A percentile compares a stretch with the other conserved stretches of the same genome.
Evolutionary conservation across 2,888 invertebrate genomes (phyloP).

Genomic region (Tetragonisca angustula): DNA sequence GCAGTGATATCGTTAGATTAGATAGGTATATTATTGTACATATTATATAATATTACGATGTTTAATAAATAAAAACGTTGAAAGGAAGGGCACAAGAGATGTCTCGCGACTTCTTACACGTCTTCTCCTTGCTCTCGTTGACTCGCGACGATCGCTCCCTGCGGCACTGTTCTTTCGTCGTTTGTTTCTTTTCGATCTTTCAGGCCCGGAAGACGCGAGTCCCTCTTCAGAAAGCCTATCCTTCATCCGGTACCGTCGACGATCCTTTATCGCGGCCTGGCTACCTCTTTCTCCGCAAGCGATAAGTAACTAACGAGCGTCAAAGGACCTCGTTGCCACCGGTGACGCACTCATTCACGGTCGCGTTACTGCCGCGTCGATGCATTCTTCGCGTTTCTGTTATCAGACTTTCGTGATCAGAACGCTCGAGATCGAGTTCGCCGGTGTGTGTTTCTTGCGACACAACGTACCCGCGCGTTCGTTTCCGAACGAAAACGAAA

Average conservation of each 20-base stretch:
- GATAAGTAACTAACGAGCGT: slow-evolving; percentile 64
- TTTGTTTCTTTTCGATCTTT: slow-evolving; percentile 46
- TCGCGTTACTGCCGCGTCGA: slow-evolving; percentile 25
- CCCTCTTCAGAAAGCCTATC: not conserved
- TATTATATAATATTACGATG: slow-evolving; percentile 78
- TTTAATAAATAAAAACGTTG: slow-evolving; percentile 79
- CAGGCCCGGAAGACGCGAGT: slow-evolving; percentile 44
- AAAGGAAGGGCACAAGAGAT: slow-evolving; percentile 58
- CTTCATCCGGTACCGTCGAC: slow-evolving; percentile 33
- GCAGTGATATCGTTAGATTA: slow-evolving; percentile 80
- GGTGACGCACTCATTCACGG: slow-evolving; percentile 46
- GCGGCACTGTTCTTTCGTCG: slow-evolving; percentile 51
- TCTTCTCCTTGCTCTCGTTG: not conserved
- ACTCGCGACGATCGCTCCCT: not conserved
- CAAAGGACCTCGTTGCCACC: slow-evolving; percentile 49
- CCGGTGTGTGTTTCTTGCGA: not conserved
- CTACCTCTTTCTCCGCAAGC: slow-evolving; percentile 18
- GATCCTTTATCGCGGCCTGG: slow-evolving; percentile 44
- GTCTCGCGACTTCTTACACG: slow-evolving; percentile 18
- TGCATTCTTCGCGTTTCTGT: slow-evolving; percentile 5
- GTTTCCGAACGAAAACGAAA: not conserved
- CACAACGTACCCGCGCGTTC: too few relatives aligned
- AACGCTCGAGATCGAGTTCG: slow-evolving; percentile 4
- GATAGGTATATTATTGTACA: slow-evolving; percentile 81
- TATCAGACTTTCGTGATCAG: slow-evolving; percentile 12